Base-by-base conservation (phyloP, 2,888 invertebrate species). In the Drosophila paramelanica region DNA sequence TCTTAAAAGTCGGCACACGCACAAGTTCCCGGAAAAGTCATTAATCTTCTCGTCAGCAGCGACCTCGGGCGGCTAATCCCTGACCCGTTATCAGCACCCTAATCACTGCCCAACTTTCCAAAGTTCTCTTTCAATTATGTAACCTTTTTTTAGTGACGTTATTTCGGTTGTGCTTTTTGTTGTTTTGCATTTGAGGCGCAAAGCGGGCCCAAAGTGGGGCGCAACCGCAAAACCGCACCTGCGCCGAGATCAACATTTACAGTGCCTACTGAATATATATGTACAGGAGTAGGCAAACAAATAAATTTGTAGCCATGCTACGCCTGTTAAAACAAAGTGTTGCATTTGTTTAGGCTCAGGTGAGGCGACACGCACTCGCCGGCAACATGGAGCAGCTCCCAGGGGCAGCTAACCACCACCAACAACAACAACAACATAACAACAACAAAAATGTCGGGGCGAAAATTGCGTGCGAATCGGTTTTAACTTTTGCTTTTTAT, bases 401-500 rank as follows among this genome's bases (percentile, higher is more conserved):
- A 47, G 83, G 46, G 52, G 45, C 61, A 47, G 49, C 57, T 31
- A 78, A 45, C 81, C 70, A 49, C 52, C 58, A 46, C 1, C 20
- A 20, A 20, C 20, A 20, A 20, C 20, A 23, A 23, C 3, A 23
- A 23, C 23, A 23, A 23, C 23, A 17, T 17, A 23, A 23, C 23
- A 23, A 23, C 41, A 50, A 55, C 61, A 55, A 62, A 13, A 39
- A 46, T 5, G 53, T 41, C 60, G 55, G 73, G 64, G 71, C 81
- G 69, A 83, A 71, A 89, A 89, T 89, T 87, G 87, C 87, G 87
- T 87, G 90, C 81, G 88, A 89, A 89, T 78, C 69, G 79, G 89
- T 79, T 79, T 89, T 89, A 87, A 87, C 87, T 90, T 89, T 86
- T 80, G 74, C 89, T 86, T 88, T 88, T 89, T 86, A 86, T 86